Base-by-base conservation (phyloP, 23 tunicate genomes). In the Halocynthia aurantium region DNA sequence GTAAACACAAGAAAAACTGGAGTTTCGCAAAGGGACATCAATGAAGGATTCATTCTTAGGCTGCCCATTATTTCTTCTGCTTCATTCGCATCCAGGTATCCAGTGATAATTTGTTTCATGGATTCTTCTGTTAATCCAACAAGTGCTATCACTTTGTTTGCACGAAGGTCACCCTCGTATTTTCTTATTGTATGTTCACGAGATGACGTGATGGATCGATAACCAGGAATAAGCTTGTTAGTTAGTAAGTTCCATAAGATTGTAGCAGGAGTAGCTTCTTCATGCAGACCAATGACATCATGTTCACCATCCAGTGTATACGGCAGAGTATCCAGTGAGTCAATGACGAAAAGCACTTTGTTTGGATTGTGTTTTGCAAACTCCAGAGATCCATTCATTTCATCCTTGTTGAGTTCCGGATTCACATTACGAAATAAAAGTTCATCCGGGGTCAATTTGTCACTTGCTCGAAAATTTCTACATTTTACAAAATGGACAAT, bases 121-220 rank as follows among this genome's bases (percentile, higher is more conserved):
- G 70, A 65, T 15, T 65, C 70, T 49, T 9, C 31, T 11, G 70
- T 65, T 15, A 65, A 65, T 65, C 70, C 70, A 65, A 49, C 70
- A 65, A 65, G 70, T 15, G 70, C 70, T 20, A 65, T 65, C 15
- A 65, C 70, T 15, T 10, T 65, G 19, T 65, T 49, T 65, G 70
- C 49, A 20, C 15, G 17, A 65, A 65, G 10, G 22, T 15, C 70
- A 20, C 70, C 70, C 70, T 15, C 10, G 31, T 65, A 65, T 20
- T 65, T 65, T 11, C 19, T 65, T 6, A 65, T 65, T 20, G 70
- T 20, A 65, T 65, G 70, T 49, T 15, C 70, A 65, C 70, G 70
- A 65, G 49, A 20, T 9, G 70, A 65, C 0, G 70, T 65, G 22
- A 65, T 65, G 31, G 31, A 9, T 40, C 15, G 70, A 15, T 8